These are phyloP conservation scores for Laticauda colubrina DNA, from an alignment of 2,113 vertebrate species.

Conservation along the genomic window DNA sequence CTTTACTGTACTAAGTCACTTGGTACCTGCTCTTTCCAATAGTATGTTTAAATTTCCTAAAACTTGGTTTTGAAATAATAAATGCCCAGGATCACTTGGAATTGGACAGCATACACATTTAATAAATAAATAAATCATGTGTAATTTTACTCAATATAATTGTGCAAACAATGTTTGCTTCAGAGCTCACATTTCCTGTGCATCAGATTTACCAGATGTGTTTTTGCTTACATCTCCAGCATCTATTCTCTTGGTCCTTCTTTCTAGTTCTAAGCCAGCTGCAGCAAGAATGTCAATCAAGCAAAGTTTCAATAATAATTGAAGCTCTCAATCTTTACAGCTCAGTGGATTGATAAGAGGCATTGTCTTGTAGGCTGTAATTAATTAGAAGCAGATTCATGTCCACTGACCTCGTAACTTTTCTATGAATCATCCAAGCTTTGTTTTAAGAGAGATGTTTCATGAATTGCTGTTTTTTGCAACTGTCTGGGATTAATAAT, in stretches of 20 bases:
- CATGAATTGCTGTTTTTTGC: neutral
- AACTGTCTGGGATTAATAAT: conserved; percentile 9
- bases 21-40: neutral
- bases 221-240: neutral
- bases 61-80: neutral
- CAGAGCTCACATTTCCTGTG: accelerated
- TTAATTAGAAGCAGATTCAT: conserved; percentile 36
- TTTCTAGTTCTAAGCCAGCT: conserved; percentile 32
- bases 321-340: conserved; percentile 9
- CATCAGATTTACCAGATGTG: neutral
- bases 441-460: neutral
- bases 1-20: neutral
- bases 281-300: neutral
- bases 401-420: neutral
- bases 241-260: neutral
- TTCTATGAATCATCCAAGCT: neutral
- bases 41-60: neutral
- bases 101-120: neutral
- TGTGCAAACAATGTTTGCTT: neutral
- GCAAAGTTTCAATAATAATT: conserved; percentile 19
- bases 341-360: conserved; percentile 30
- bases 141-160: neutral
- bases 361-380: conserved; percentile 26
- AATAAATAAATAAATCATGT: neutral
- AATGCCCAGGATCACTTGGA: neutral